Base-by-base conservation (phyloP, 2,888 invertebrate species). In the Cerastis leucographa region DNA sequence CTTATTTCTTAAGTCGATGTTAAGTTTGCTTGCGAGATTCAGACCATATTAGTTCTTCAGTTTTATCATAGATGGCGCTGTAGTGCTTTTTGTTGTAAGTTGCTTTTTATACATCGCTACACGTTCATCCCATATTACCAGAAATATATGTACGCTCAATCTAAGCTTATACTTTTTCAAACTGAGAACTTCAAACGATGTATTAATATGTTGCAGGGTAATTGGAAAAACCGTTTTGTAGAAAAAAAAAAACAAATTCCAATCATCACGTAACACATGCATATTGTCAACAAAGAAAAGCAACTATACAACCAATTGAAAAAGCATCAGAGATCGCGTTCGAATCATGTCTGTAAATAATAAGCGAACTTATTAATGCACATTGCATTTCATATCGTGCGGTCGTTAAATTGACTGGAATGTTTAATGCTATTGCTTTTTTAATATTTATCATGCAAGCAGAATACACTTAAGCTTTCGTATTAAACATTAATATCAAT, bases 371-470 rank as follows among this genome's bases (percentile, higher is more conserved):
- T 61, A 75, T 51, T 51, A 67, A 74, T 80, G 59, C 73, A 84
- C 56, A 64, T 71, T 54, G 29, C 75, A 75, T 80, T 75, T 85
- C 71, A 80, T 66, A 80, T 82, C 64, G 59, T 65, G 80, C 25
- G 46, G 75, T 80, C 68, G 22, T 74, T 68, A 61, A 72, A 68
- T 74, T 64, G 81, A 71, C 51, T 54, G 62, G 12, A 61, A 56
- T 84, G 46, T 56, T 85, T 84, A 66, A 82, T 75, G 75, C 75
- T 75, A 82, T 69, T 80, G 68, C 64, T 68, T 84, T 85, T 84
- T 85, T 80, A 71, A 68, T 82, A 19, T 71, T 82, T 68, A 80
- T 65, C 75, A 61, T 74, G 54, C 81, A 54, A 71, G 42, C 67
- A 29, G 62, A 75, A 49, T 76, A 51, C 22, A 64, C 42, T 64